A percentile compares a stretch with the other conserved stretches of the same genome.
phyloP scores from a whole-genome alignment of 2,888 invertebrate species.

The Habroteleia sp. region DNA sequence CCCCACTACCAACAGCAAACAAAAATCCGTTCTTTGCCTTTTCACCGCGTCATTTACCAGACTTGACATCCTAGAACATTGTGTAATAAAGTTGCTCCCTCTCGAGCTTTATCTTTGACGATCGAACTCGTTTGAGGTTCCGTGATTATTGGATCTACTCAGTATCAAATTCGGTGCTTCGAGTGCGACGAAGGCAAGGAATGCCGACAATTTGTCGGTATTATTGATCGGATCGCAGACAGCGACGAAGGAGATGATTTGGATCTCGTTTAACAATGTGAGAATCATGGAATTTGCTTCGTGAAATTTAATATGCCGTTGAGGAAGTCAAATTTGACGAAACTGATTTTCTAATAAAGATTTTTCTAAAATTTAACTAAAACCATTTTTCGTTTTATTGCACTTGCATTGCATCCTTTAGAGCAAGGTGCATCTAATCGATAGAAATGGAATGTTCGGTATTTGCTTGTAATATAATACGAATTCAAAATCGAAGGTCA shows the following conservation, averaged over 20 bases:
- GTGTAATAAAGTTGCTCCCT: constrained; percentile 43
- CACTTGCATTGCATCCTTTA: no score
- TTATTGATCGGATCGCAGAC: constrained; percentile 37
- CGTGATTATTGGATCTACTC: neutral
- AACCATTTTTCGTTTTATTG: no score
- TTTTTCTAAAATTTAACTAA: no score
- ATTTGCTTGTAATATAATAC: no score
- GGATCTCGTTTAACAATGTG: constrained; percentile 19
- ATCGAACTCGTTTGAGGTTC: constrained; percentile 12
- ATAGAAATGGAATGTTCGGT: no score
- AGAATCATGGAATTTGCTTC: neutral
- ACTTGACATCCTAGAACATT: constrained; percentile 52
- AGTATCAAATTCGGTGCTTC: constrained; percentile 25
- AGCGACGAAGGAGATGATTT: constrained; percentile 15
- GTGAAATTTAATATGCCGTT: constrained; percentile 10
- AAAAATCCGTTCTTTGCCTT: constrained; percentile 47
- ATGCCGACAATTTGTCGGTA: constrained; percentile 54
- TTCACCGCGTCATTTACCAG: constrained; percentile 33
- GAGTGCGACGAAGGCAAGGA: constrained; percentile 34
- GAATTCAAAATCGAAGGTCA: no score
- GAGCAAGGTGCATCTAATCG: no score
- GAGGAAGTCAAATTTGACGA: no score
- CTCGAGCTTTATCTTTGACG: constrained; percentile 35
- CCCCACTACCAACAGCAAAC: constrained; percentile 13
- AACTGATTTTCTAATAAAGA: no score